Conservation (phyloP, 2,113 vertebrate species). For the Amblyornis subalaris region DNA sequence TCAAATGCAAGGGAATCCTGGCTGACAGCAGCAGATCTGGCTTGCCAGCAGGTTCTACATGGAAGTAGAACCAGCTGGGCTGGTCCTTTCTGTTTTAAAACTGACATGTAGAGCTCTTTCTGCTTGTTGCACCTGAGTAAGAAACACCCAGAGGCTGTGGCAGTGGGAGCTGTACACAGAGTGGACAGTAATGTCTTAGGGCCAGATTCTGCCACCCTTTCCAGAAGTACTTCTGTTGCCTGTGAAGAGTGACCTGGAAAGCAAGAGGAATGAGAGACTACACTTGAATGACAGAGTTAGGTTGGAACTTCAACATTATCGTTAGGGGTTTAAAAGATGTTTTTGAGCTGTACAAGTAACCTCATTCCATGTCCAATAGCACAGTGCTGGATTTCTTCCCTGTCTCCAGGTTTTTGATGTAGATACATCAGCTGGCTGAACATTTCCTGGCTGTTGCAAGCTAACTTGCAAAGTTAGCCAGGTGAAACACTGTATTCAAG, state of each 20-base stretch:
- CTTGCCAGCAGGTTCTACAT: not conserved
- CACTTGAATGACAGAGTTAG: not conserved
- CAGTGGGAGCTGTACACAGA: not conserved
- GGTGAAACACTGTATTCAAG: not conserved
- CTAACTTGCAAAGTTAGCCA: not conserved
- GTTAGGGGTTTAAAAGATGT: not conserved
- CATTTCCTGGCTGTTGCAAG: not conserved
- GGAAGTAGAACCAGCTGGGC: not conserved
- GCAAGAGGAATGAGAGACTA: not conserved
- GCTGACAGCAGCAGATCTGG: not conserved
- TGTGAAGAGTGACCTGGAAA: not conserved
- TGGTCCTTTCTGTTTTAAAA: not conserved
- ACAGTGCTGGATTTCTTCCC: not conserved
- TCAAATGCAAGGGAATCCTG: not conserved
- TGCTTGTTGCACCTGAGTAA: not conserved
- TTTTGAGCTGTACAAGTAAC: not conserved
- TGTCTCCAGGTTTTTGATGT: not conserved
- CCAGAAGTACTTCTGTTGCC: not conserved
- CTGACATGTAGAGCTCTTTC: not conserved
- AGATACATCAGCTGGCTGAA: not conserved
- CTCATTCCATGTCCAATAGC: not conserved
- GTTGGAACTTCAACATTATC: not conserved
- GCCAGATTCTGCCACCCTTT: constrained; percentile 25
- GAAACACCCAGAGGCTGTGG: not conserved
- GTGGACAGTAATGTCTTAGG: not conserved